Evolutionary conservation across 1,140 invertebrate species (phyloP), one percentile per base, ranked within the genome.

Genomic region (Odontomachus brunneus): DNA sequence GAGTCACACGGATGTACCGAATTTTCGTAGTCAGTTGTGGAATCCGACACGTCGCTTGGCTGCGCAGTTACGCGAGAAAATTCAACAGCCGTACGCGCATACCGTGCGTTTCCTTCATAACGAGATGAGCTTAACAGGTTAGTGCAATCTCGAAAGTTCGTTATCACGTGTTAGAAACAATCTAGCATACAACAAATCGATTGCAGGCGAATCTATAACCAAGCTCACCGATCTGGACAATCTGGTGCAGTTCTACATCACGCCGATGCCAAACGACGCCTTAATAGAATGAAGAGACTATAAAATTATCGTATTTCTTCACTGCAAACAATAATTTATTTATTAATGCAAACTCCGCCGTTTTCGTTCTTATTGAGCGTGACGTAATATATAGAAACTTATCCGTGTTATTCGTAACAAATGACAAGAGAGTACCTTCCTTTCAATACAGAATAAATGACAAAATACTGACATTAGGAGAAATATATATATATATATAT

Each of bases 101-200:
- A 90, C 91, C 80, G 95, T 96, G 62, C 94, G 95, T 89, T 95
- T 95, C 71, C 90, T 96, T 44, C 95, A 95, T 62, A 95, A 96
- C 85, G 95, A 95, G 90, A 94, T 95, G 90, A 94, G 94, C 38
- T 91, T 96, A 82, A 94, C 94, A 94, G 95, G 95, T 96, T 89
- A 65, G 85, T 83, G 66, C 73, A n/a, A 55, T 0, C 14, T 3
- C 19, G 51, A 4, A 22, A 83, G 9, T 59, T 72, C 51, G 53
- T 48, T 51, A n/a, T 19, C 9, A 63, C 0, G 48, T n/a, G 19
- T 60, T n/a, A 33, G 26, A 67, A 19, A 71, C 33, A 57, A 22
- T 22, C 55, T 33, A 69, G 19, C 1, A 5, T 66, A 62, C 11
- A 71, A 26, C 3, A 33, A 65, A 38, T 80, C 81, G 59, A 63